phyloP scores from a whole-genome alignment of 2,113 vertebrate species.

The Tinamus guttatus region DNA sequence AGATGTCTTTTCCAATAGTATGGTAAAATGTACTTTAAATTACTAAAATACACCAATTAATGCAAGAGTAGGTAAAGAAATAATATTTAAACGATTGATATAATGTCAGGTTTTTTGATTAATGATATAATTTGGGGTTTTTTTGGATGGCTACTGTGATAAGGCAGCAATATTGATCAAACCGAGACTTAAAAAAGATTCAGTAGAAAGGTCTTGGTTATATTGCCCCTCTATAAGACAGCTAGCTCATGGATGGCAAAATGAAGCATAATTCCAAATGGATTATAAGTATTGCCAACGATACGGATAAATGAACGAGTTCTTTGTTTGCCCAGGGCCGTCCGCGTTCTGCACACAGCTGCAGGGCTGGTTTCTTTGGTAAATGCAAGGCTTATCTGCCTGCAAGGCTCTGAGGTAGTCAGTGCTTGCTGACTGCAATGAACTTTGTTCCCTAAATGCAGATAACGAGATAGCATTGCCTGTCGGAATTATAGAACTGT shows the following conservation, averaged over 20 bases:
- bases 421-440: not conserved
- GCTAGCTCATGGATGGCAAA: not conserved
- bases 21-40: slow-evolving; percentile 80
- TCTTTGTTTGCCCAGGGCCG: not conserved
- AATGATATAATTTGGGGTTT: too few relatives aligned
- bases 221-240: not conserved
- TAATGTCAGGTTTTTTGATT: too few relatives aligned
- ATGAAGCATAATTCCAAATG: not conserved
- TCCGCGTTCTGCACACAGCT: not conserved
- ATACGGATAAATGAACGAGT: not conserved
- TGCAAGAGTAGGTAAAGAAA: not conserved
- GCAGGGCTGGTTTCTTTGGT: not conserved
- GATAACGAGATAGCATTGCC: not conserved
- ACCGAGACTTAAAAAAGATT: not conserved
- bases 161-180: not conserved
- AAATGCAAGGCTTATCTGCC: not conserved
- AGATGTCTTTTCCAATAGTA: slow-evolving; percentile 87
- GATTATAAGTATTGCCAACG: not conserved
- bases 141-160: not conserved
- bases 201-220: not conserved
- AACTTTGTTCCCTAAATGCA: not conserved
- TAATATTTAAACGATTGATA: not conserved
- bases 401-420: not conserved
- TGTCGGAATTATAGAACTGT: not conserved
- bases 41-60: not conserved